These are phyloP conservation scores for Cyprinella venusta DNA, from an alignment of 2,797 vertebrate species.

Conservation along the genomic window DNA sequence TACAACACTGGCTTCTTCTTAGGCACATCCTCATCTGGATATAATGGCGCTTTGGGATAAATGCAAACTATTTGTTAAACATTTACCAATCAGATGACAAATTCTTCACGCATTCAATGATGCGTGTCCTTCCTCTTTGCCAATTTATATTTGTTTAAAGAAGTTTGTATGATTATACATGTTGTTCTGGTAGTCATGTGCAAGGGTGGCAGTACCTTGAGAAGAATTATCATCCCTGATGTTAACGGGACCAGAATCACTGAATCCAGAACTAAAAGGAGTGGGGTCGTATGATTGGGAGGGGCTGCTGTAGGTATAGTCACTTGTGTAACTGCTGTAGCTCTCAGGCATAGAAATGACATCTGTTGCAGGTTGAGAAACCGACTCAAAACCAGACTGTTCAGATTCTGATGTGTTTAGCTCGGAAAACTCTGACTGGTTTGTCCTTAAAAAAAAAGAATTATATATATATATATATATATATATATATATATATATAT, in stretches of 20 bases:
- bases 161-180: neutral
- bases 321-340: conserved; percentile 65
- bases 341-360: conserved; percentile 64
- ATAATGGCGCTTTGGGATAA: conserved; percentile 68
- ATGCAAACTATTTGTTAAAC: conserved; percentile 14
- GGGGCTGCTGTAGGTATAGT: conserved; percentile 53
- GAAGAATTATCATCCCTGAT: conserved; percentile 55
- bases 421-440: conserved; percentile 69
- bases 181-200: neutral
- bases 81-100: neutral
- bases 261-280: conserved; percentile 82
- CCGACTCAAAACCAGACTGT: conserved; percentile 61
- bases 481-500: no score
- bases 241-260: conserved; percentile 80
- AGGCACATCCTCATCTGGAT: conserved; percentile 70
- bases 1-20: conserved; percentile 81
- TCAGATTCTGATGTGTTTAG: conserved; percentile 36
- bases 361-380: conserved; percentile 50
- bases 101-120: neutral
- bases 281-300: conserved; percentile 71
- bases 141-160: neutral
- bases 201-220: conserved; percentile 52
- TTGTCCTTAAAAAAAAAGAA: conserved; percentile 64
- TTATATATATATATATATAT: no score
- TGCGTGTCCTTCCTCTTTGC: neutral